Percentiles rank a stretch among this genome's conserved stretches.
Conservation (phyloP, 2,888 invertebrate genomes). For the Cylindroiulus punctatus region DNA sequence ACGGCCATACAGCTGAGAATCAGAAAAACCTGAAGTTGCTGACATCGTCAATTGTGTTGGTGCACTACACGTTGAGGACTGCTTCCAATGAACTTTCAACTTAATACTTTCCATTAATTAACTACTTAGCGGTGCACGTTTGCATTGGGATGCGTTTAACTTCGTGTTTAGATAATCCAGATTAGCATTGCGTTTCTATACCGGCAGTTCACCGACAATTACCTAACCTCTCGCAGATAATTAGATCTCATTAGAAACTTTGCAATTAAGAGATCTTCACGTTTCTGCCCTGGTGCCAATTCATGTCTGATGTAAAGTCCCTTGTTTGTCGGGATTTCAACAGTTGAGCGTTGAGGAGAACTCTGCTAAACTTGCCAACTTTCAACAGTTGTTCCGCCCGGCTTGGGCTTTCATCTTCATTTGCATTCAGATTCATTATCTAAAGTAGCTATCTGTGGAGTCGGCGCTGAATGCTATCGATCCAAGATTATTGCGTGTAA, state of each 20-base stretch:
- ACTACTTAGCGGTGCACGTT: not conserved
- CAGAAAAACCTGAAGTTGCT: too few species aligned
- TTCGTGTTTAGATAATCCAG: not conserved
- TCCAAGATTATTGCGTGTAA: constrained; percentile 42
- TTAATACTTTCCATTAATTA: not conserved
- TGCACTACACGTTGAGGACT: not conserved
- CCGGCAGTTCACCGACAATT: not conserved
- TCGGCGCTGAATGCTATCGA: not conserved
- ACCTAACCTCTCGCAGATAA: not conserved
- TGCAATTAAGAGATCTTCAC: not conserved
- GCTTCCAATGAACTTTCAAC: not conserved
- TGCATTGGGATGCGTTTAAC: not conserved
- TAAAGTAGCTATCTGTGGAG: constrained; percentile 43
- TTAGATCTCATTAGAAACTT: constrained; percentile 17
- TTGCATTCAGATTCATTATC: constrained; percentile 29
- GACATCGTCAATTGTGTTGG: too few species aligned
- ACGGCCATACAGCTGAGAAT: too few species aligned
- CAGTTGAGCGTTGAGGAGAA: not conserved
- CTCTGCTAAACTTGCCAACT: not conserved
- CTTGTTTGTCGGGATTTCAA: constrained; percentile 30
- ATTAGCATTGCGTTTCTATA: not conserved
- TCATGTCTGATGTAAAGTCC: not conserved
- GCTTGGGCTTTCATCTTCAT: constrained; percentile 27
- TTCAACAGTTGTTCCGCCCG: constrained; percentile 16
- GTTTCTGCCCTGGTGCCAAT: not conserved